A percentile compares a stretch with the other conserved stretches of the same genome.
Evolutionary conservation across 2,113 vertebrate genomes (phyloP).

Genomic region (Callorhinus ursinus): DNA sequence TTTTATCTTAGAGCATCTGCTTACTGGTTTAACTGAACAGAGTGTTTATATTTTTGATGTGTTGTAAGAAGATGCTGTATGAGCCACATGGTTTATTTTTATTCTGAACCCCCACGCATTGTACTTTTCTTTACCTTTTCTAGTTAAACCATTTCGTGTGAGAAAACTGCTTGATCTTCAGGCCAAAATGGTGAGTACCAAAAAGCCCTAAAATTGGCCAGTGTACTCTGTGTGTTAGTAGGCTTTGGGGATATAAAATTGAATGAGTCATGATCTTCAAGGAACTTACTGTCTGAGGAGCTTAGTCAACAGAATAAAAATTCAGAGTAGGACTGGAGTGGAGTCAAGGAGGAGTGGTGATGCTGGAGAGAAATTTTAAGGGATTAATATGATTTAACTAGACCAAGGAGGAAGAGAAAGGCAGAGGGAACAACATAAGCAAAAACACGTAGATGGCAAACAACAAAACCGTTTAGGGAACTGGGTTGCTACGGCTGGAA

Average conservation of each 20-base stretch:
- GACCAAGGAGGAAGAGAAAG: neutral
- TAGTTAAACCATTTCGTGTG: constrained; percentile 94
- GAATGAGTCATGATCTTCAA: neutral
- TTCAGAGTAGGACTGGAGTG: neutral
- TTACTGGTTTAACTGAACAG: constrained; percentile 40
- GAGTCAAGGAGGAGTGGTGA: neutral
- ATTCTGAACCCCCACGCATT: constrained; percentile 27
- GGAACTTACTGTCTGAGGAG: neutral
- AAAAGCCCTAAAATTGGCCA: neutral
- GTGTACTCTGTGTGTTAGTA: neutral
- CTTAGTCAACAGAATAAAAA: constrained; percentile 52
- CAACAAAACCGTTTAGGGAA: neutral
- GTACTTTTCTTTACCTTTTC: constrained; percentile 61
- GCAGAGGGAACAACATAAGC: neutral
- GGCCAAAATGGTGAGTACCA: constrained; percentile 90
- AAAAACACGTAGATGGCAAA: neutral
- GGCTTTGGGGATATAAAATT: constrained; percentile 33
- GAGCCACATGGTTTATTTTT: constrained; percentile 32
- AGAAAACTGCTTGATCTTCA: constrained; percentile 93
- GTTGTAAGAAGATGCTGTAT: constrained; percentile 32
- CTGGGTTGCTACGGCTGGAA: neutral
- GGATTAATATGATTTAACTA: neutral
- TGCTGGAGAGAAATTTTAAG: constrained; percentile 15
- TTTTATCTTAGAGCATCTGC: constrained; percentile 55
- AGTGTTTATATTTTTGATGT: constrained; percentile 45